These are phyloP conservation scores for Mallateleia sp. DNA, from an alignment of 2,888 invertebrate species.

Conservation along the genomic window DNA sequence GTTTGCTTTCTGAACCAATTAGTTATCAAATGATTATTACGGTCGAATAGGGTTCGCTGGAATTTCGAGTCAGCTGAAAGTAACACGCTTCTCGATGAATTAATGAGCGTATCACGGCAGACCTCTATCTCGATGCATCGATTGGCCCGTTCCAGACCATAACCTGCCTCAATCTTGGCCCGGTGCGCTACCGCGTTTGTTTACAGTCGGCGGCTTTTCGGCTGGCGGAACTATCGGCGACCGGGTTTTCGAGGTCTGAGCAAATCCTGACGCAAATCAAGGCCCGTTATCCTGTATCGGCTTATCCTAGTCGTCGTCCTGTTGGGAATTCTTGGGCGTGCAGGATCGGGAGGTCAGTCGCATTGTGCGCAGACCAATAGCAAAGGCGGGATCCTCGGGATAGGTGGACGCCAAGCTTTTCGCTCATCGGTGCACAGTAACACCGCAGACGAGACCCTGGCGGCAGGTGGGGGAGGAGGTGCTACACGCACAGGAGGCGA, in stretches of 20 bases:
- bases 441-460: constrained; percentile 66
- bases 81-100: constrained; percentile 43
- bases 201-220: constrained; percentile 35
- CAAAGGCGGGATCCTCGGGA: constrained; percentile 56
- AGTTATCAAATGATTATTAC: too few relatives aligned
- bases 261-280: not conserved
- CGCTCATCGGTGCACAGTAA: constrained; percentile 83
- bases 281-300: constrained; percentile 19
- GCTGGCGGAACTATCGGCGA: constrained; percentile 13
- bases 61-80: too few relatives aligned
- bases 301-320: constrained; percentile 43
- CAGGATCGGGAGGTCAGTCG: constrained; percentile 71
- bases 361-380: constrained; percentile 51
- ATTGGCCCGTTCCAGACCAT: constrained; percentile 74
- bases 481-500: constrained; percentile 70
- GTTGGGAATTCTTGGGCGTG: constrained; percentile 39
- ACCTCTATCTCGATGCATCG: constrained; percentile 64
- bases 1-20: too few relatives aligned
- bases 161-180: constrained; percentile 69
- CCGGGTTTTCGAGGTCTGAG: not conserved
- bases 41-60: too few relatives aligned
- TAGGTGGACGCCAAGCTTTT: constrained; percentile 77
- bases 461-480: constrained; percentile 69
- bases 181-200: constrained; percentile 55
- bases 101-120: constrained; percentile 45